Evolutionary conservation across 2,113 vertebrate genomes (phyloP), one percentile per base, ranked within the genome.

Genomic region (Ancistrus triradiatus): DNA sequence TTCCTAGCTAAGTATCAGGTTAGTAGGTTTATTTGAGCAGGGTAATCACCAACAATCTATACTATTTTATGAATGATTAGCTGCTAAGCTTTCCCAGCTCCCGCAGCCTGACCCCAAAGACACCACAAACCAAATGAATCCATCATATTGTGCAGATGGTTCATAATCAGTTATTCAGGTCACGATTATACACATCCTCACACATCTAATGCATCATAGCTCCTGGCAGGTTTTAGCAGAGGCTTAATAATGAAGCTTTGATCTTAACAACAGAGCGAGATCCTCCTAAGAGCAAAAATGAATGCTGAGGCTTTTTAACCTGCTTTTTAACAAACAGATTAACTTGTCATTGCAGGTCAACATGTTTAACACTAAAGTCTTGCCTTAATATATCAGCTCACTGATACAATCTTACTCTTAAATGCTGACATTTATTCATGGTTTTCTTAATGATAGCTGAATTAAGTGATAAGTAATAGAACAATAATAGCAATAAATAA

Each of bases 161-260:
- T 48, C 3, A 15, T 60, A 27, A 47, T 35, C 11, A 47, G 25
- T 18, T 7, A 42, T 10, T 11, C 22, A 7, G 24, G 17, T 46
- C 28, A 46, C 14, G 43, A 64, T 22, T 49, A 50, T 50, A 21
- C n/a, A 5, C 58, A 63, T 48, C 25, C n/a, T 59, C 38, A 55
- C 22, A 53, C 56, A 61, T 33, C 51, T 37, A 37, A 55, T 44
- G 6, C 24, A 31, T 31, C 7, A 5, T 52, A 15, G 33, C 17
- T 15, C 27, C 19, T 19, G 48, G 44, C 11, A 13, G 33, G 25
- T 28, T 52, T 9, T 24, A 31, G 49, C 18, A 31, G 25, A 17
- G 22, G 49, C 51, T 65, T 19, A 65, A 47, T 65, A 47, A 47
- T 19, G 33, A 49, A 47, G 8, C 40, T 65, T 55, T 65, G 42